Conservation (phyloP, 2,888 invertebrate species). For the Heliconius erato region DNA sequence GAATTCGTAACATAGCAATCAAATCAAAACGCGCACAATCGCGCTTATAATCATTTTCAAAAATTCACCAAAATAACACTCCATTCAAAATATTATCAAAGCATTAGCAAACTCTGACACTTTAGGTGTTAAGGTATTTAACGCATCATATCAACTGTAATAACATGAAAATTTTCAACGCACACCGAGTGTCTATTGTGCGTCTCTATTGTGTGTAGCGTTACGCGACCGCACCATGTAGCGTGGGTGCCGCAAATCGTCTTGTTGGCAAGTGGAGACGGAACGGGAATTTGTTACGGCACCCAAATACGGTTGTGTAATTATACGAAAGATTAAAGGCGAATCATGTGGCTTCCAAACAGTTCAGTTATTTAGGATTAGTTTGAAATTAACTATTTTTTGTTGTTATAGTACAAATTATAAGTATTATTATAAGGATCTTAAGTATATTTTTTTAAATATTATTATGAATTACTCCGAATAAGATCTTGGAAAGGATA, state of each 20-base stretch:
- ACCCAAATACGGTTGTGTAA: slow-evolving; percentile 56
- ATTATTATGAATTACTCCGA: too few relatives aligned
- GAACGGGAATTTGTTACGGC: slow-evolving; percentile 58
- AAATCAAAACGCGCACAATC: too few relatives aligned
- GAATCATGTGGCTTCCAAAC: neutral
- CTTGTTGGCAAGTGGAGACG: slow-evolving; percentile 54
- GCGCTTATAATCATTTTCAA: too few relatives aligned
- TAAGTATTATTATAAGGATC: too few relatives aligned
- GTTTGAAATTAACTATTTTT: neutral
- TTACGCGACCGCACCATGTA: slow-evolving; percentile 43
- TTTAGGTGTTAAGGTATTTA: neutral
- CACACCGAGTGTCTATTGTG: slow-evolving; percentile 11
- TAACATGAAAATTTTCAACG: slow-evolving; percentile 5
- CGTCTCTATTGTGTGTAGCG: slow-evolving; percentile 33
- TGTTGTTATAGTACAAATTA: neutral
- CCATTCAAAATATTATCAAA: neutral
- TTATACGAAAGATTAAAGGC: slow-evolving; percentile 57
- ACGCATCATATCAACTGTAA: neutral
- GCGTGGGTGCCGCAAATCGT: slow-evolving; percentile 51
- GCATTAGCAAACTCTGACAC: neutral
- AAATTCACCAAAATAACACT: too few relatives aligned
- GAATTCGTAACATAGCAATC: too few relatives aligned
- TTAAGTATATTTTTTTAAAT: too few relatives aligned
- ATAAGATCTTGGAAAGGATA: too few relatives aligned
- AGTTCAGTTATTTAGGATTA: neutral